Percentiles rank a stretch among this genome's conserved stretches.
Evolutionary conservation across 2,113 vertebrate species (phyloP).

Genomic region (Colinus virginianus): DNA sequence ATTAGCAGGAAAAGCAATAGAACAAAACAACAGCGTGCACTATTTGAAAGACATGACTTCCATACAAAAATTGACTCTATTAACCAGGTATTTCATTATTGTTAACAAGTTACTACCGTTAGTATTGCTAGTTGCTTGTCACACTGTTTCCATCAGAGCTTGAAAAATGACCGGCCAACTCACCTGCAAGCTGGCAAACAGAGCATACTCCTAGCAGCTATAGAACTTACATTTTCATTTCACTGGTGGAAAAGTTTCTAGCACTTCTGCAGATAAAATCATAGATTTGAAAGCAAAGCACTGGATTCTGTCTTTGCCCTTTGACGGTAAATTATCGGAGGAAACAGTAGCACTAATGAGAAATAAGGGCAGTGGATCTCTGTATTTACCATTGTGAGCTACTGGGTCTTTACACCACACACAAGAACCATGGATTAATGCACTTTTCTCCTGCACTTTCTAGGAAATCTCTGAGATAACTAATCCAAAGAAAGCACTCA

Average conservation of each 20-base stretch:
- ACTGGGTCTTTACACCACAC: neutral
- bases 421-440: neutral
- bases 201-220: neutral
- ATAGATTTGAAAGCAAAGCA: neutral
- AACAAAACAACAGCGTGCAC: neutral
- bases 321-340: neutral
- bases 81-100: neutral
- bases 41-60: neutral
- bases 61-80: neutral
- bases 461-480: neutral
- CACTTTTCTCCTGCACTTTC: neutral
- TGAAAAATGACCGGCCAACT: neutral
- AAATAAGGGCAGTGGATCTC: neutral
- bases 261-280: neutral
- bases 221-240: neutral
- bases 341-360: neutral
- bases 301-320: fast-evolving
- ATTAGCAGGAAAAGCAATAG: neutral
- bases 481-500: neutral
- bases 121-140: neutral
- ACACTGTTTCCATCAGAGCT: neutral
- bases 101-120: neutral
- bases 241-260: neutral
- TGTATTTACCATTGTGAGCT: neutral
- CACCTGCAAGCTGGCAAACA: neutral